Evolutionary conservation across 1,140 invertebrate genomes (phyloP).

Genomic region (Aphelenchoides fujianensis): DNA sequence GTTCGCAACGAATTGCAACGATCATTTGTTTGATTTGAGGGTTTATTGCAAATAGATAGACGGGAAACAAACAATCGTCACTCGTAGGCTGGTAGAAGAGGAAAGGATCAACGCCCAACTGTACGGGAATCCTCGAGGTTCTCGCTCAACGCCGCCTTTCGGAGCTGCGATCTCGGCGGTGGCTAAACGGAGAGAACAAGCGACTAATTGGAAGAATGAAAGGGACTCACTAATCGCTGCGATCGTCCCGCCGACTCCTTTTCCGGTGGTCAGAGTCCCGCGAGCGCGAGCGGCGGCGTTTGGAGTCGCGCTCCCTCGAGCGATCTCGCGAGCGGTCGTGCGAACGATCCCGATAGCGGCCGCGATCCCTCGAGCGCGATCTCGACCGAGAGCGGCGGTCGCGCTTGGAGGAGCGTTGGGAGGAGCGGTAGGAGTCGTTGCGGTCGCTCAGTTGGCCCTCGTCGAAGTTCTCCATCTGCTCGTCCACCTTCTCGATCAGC

Average conservation of each 20-base stretch:
- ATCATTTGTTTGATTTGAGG: no score
- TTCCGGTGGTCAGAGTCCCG: not conserved
- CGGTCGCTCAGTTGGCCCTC: conserved; percentile 12
- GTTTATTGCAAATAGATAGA: no score
- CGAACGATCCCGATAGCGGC: not conserved
- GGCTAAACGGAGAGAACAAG: no score
- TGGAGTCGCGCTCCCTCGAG: not conserved
- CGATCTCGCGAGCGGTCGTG: not conserved
- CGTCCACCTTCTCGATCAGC: conserved; percentile 47
- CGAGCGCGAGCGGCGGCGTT: not conserved
- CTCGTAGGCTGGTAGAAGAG: no score
- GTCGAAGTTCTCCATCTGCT: conserved; percentile 32
- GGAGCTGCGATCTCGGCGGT: no score
- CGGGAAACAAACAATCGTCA: no score
- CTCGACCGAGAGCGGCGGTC: not conserved
- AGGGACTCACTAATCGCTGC: not conserved
- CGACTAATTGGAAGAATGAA: no score
- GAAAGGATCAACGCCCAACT: no score
- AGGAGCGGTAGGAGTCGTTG: not conserved
- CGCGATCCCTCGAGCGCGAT: not conserved
- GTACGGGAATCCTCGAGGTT: no score
- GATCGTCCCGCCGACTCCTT: conserved; percentile 6
- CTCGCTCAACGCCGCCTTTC: no score
- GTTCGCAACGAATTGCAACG: no score
- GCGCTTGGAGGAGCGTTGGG: not conserved